Evolutionary conservation across 2,113 vertebrate genomes (phyloP), one percentile per base, ranked within the genome.

Genomic region (Dasypus novemcinctus): DNA sequence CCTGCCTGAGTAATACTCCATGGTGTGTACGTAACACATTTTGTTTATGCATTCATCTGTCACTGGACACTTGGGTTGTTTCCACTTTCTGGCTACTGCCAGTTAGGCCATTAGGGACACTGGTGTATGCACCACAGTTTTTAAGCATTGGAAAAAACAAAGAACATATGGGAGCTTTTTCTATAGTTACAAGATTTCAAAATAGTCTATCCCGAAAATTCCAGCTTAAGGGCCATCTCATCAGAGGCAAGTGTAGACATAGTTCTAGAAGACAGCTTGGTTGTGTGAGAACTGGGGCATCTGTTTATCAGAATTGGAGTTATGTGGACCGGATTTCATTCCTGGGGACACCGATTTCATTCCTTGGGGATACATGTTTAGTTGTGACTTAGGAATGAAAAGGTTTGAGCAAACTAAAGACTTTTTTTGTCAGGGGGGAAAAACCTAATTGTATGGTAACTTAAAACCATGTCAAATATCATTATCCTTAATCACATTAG

Each of bases 221-320:
- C 8, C 13, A 36, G 61, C 72, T 15, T 14, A 46, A 13, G 36
- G 33, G 4, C 64, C 68, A 38, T 57, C 41, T 15, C 7, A 4
- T 4, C 79, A 63, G 41, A 84, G 31, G 38, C 0, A 1, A 29
- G 41, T 5, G 0, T 17, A 2, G 6, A 1, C 1, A 0, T 14
- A 9, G 36, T 12, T 74, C 81, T 86, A 5, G 63, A 54, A 83
- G 90, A 20, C 5, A 25, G 59, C 49, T 69, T 5, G 15, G 49
- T 46, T 31, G 21, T 66, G 1, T 15, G 21, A 74, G 69, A 59
- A 59, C 81, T 8, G 81, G 87, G 76, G 15, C 57, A 18, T 87
- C 83, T 41, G 72, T 63, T n/a, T 57, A 33, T 36, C 27, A 36
- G 29, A 61, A 15, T 94, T 64, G 31, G 33, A 2, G 5, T 7